Evolutionary conservation across 2,888 invertebrate genomes (phyloP), one percentile per base, ranked within the genome.

Genomic region (Microctonus aethiopoides): DNA sequence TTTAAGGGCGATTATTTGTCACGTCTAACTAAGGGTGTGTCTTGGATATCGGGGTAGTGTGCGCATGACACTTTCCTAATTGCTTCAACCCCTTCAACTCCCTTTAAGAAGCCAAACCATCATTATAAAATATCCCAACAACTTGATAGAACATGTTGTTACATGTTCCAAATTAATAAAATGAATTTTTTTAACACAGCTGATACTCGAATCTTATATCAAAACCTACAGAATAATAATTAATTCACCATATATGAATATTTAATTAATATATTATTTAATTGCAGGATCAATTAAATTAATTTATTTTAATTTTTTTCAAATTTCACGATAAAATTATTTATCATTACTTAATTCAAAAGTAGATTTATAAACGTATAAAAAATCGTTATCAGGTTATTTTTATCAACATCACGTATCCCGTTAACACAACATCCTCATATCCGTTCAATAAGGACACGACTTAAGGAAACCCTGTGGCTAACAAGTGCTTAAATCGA

Each of bases 1-100:
- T n/a, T n/a, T n/a, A 29, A 11, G 26, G 26, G 5, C 13, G 1
- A 29, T 56, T 56, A 56, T 26, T 56, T 56, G 10, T n/a, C 56
- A 24, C 26, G n/a, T 56, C 5, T 56, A 2, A 29, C 56, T 16
- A 57, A 57, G 57, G 57, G 57, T 34, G 57, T 57, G 57, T 57
- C 57, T 32, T 32, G 24, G 9, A 56, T 56, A 56, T 56, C 4
- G 26, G 77, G 76, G 80, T 74, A 80, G 84, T 82, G 83, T 86
- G 86, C 81, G 77, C 79, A 81, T 85, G 86, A 86, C 86, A 86
- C 84, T 84, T 86, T 81, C 82, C 83, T 86, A 86, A 86, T 86
- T 86, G 82, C 83, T 80, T 83, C 71, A 79, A 74, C n/a, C 26
- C 60, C 61, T 63, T 54, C 51, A 70, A 80, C 81, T 78, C 79